Percentiles rank a stretch among this genome's conserved stretches.
phyloP scores from a whole-genome alignment of 1,140 invertebrate species.

The Ceratoteleas bidentatus region DNA sequence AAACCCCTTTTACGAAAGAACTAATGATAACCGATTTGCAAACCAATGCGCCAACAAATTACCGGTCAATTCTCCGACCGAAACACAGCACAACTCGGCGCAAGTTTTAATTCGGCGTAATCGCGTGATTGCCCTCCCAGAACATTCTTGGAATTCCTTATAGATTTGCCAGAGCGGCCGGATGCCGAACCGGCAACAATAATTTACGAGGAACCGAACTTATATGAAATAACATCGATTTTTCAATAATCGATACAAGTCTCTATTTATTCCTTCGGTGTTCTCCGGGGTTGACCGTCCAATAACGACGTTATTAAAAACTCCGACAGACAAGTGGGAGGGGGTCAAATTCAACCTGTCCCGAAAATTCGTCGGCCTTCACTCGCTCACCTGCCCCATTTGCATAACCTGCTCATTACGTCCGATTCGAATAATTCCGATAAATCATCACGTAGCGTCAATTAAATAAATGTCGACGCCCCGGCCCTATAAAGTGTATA shows the following conservation, averaged over 20 bases:
- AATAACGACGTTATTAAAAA: constrained; percentile 21
- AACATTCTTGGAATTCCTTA: not conserved
- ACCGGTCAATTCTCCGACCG: not conserved
- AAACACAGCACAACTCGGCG: not conserved
- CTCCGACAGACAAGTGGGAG: not conserved
- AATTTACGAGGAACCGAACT: constrained; percentile 5
- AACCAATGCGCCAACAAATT: not conserved
- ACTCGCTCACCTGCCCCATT: constrained; percentile 21
- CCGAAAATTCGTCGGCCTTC: not conserved
- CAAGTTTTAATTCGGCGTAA: not conserved
- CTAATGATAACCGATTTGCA: constrained; percentile 6
- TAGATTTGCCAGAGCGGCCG: not conserved
- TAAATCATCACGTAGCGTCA: constrained; percentile 35
- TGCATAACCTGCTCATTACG: constrained; percentile 26
- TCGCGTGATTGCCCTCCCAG: not conserved
- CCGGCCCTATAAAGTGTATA: constrained; percentile 30
- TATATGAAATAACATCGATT: constrained; percentile 7
- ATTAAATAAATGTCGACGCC: constrained; percentile 29
- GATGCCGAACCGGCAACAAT: constrained; percentile 3
- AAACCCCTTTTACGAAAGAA: constrained; percentile 26
- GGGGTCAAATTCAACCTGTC: too few species aligned
- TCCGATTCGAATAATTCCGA: constrained; percentile 20
- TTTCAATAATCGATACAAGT: constrained; percentile 19
- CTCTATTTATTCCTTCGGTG: constrained; percentile 17
- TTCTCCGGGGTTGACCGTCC: constrained; percentile 1